Conservation (phyloP, 1,140 invertebrate species). For the Galleria mellonella region DNA sequence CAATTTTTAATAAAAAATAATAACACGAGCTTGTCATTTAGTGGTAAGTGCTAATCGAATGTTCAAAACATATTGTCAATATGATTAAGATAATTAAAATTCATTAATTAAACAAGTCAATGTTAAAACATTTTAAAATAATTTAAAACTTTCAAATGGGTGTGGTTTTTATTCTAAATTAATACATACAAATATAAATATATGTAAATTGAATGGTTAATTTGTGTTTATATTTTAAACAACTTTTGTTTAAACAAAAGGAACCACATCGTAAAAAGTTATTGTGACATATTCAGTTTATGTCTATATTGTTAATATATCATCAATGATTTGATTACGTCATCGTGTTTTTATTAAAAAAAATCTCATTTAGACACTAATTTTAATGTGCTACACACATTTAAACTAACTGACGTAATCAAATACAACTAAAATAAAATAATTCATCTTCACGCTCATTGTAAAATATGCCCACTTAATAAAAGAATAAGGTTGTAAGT, state of each 20-base stretch:
- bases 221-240: not conserved
- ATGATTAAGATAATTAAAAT: conserved; percentile 36
- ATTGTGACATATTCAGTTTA: too few relatives aligned
- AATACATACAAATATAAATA: too few relatives aligned
- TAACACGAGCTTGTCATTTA: conserved; percentile 63
- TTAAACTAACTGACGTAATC: not conserved
- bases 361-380: too few relatives aligned
- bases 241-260: too few relatives aligned
- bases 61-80: conserved; percentile 68
- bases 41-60: conserved; percentile 41
- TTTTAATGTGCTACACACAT: too few relatives aligned
- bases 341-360: not conserved
- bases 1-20: conserved; percentile 20
- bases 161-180: not conserved
- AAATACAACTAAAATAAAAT: conserved; percentile 15
- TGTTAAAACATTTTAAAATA: conserved; percentile 24
- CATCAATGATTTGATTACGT: too few relatives aligned
- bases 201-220: not conserved
- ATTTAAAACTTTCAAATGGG: not conserved
- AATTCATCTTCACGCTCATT: conserved; percentile 27
- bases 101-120: conserved; percentile 26
- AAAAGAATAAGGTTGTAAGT: conserved; percentile 65
- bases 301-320: too few relatives aligned
- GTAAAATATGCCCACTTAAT: conserved; percentile 44
- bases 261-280: too few relatives aligned